Evolutionary conservation across 1,140 invertebrate genomes (phyloP).

Genomic region (Helicoverpa armigera): DNA sequence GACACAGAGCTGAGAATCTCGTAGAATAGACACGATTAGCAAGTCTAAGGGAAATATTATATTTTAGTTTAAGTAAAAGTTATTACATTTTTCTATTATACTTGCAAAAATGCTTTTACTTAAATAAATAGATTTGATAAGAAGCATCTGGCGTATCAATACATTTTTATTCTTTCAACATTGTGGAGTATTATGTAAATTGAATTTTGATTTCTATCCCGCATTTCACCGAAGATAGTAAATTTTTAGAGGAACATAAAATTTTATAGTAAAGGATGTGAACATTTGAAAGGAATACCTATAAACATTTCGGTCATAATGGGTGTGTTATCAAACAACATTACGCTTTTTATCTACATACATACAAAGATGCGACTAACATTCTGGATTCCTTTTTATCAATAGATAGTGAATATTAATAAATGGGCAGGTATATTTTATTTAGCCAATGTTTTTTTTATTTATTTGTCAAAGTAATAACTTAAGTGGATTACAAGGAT

Average conservation of each 20-base stretch:
- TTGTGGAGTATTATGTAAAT: slow-evolving; percentile 12
- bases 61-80: background rate
- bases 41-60: background rate
- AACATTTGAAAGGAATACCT: slow-evolving; percentile 8
- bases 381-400: too few relatives aligned
- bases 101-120: background rate
- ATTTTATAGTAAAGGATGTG: slow-evolving; percentile 4
- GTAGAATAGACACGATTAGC: background rate
- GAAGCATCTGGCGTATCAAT: background rate
- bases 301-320: slow-evolving; percentile 3
- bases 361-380: background rate
- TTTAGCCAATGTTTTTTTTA: too few relatives aligned
- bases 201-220: slow-evolving; percentile 20
- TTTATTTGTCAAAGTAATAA: too few relatives aligned
- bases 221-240: slow-evolving; percentile 8
- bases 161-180: background rate
- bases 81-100: too few relatives aligned
- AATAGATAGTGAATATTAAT: too few relatives aligned
- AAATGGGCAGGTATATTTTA: too few relatives aligned
- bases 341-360: background rate
- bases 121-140: background rate
- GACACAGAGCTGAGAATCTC: slow-evolving; percentile 36
- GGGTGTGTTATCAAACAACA: background rate
- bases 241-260: slow-evolving; percentile 24
- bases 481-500: too few relatives aligned